These are phyloP conservation scores for Agonopterix arenella DNA, from an alignment of 2,888 invertebrate species.

Conservation along the genomic window DNA sequence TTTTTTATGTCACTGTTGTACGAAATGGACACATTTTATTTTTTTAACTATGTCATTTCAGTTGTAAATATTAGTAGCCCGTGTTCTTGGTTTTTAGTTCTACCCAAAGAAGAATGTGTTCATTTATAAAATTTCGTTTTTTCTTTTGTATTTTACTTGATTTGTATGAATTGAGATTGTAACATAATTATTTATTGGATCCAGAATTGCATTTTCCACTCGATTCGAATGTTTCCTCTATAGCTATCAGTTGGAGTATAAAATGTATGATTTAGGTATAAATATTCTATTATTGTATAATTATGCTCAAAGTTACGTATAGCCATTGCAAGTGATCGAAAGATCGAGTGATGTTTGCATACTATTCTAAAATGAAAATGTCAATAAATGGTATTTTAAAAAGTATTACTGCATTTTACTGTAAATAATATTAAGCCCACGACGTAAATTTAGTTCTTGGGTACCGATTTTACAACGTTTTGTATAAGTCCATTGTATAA, in stretches of 20 bases:
- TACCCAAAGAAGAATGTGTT: constrained; percentile 73
- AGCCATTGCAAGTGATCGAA: constrained; percentile 48
- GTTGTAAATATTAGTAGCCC: constrained; percentile 33
- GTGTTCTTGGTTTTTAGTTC: constrained; percentile 45
- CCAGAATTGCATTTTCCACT: constrained; percentile 67
- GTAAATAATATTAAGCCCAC: too few relatives aligned
- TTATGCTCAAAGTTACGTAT: constrained; percentile 65
- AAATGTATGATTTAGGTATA: constrained; percentile 22
- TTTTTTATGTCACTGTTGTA: neutral
- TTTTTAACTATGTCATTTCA: constrained; percentile 12
- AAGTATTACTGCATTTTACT: constrained; percentile 22
- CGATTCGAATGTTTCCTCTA: constrained; percentile 15
- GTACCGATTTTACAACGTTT: too few relatives aligned
- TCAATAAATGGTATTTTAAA: constrained; percentile 76
- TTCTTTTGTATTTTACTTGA: constrained; percentile 31
- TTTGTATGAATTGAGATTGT: constrained; percentile 52
- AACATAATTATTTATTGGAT: constrained; percentile 56
- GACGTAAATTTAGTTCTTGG: too few relatives aligned
- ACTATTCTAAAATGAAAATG: constrained; percentile 70
- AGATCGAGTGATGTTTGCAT: constrained; percentile 70
- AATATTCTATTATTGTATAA: constrained; percentile 31
- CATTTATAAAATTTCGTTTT: constrained; percentile 50
- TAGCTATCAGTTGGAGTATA: neutral
- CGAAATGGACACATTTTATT: constrained; percentile 26
- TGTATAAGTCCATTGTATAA: too few relatives aligned